Base-by-base conservation (phyloP, 2,888 invertebrate species). In the Nemoura dubitans region DNA sequence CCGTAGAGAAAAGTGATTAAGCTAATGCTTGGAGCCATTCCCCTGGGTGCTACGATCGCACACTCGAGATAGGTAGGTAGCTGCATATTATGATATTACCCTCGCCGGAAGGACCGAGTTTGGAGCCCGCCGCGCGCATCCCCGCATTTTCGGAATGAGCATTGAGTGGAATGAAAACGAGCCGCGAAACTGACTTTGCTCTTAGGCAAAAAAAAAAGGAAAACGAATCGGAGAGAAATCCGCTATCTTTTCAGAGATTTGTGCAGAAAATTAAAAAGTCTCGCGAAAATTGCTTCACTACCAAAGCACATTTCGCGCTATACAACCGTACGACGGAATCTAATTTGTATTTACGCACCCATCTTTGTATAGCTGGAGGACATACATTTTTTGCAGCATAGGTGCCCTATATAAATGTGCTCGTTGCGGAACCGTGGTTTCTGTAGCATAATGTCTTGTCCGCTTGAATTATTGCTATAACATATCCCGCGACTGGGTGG, bases 1-100 rank as follows among this genome's bases (percentile, higher is more conserved):
- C 59, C 81, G 30, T 28, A 29, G 81, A 30, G 81, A 81, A 78
- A 81, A 81, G 81, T 81, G 81, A 81, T 81, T 81, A 30, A 81
- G 81, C 81, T 81, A 81, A 81, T 81, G 81, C 81, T n/a, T 81
- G 81, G 30, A 28, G 29, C 3, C 81, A n/a, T 30, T 27, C 81
- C 81, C 81, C 29, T 6, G n/a, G 81, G 59, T 21, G 21, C 59
- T 59, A 14, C 59, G 59, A 59, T 59, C 14, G 3, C 21, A 10
- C 59, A 59, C 16, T 21, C 59, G 59, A 59, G 59, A 59, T 59
- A 16, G 59, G 59, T 59, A 36, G 36, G 36, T 10, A 36, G n/a
- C n/a, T n/a, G n/a, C n/a, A n/a, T n/a, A n/a, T n/a, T n/a, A 36
- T 36, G 36, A 10, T 10, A 36, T 36, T 6, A 6, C 10, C 3